Evolutionary conservation across 2,113 vertebrate genomes (phyloP), one percentile per base, ranked within the genome.

Genomic region (Nothobranchius kuhntae): DNA sequence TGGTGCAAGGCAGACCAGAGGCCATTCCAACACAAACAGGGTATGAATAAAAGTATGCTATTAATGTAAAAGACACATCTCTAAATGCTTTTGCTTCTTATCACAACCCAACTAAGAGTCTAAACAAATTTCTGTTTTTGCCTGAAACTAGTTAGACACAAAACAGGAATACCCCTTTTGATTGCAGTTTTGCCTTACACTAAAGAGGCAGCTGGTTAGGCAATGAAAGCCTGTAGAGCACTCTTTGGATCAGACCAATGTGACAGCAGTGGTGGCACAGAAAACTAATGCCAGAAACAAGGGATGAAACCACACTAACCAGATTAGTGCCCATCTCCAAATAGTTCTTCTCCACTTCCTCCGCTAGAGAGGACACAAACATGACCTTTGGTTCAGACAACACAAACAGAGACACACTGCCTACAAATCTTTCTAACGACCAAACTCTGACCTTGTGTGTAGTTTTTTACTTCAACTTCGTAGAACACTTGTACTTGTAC

Each of bases 291-390:
- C 57, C 12, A 77, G 46, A 61, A 70, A 47, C 64, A 63, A 68
- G 57, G 67, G 6, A 78, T 78, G 82, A 88, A 85, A 85, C 75
- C 82, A 73, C 82, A 63, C 75, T 80, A 78, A 87, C 81, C 75
- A 87, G 81, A 86, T 86, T 84, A 87, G 70, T 17, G 61, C 76
- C 73, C 75, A 60, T 73, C 82, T 83, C 57, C 79, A 87, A 89
- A 89, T 84, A 90, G 86, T 75, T 56, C 67, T 48, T 11, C 15
- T 87, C 84, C 68, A 71, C 76, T 85, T 90, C 84, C 77, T 87
- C 65, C 65, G 14, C 55, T 44, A 48, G 47, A 38, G 60, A 70
- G 47, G 56, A 48, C 65, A 66, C 64, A 80, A 78, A 71, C 71
- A 71, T 81, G 85, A 83, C 79, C 74, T 77, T 69, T 63, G 44